Conservation (phyloP, 2,113 vertebrate genomes). For the Hydrochoerus hydrochaeris region DNA sequence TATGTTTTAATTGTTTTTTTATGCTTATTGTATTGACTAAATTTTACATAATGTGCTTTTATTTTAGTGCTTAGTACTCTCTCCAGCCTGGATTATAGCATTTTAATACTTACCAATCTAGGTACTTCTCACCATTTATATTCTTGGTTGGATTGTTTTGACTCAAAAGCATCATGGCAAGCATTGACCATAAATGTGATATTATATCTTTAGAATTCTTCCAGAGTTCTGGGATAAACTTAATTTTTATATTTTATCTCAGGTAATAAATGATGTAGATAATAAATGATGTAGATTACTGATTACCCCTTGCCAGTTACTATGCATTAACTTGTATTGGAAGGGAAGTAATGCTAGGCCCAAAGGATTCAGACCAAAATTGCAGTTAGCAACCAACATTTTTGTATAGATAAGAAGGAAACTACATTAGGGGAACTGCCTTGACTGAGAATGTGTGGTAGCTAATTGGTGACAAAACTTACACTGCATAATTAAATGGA, state of each 20-base stretch:
- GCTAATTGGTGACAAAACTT: neutral
- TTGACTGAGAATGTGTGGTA: neutral
- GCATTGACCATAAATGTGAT: neutral
- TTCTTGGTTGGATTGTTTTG: neutral
- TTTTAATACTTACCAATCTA: neutral
- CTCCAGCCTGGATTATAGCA: neutral
- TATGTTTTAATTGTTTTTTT: neutral
- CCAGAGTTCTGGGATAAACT: neutral
- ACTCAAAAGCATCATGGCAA: neutral
- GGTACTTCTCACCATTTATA: neutral
- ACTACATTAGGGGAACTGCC: neutral
- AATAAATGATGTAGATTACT: neutral
- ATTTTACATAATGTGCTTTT: slow-evolving; percentile 33
- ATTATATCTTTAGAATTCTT: neutral
- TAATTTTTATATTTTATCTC: neutral
- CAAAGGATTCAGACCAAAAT: neutral
- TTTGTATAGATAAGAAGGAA: neutral
- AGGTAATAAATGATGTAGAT: neutral
- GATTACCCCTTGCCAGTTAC: neutral
- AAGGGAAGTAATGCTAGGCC: neutral
- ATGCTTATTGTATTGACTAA: neutral
- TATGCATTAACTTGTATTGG: neutral
- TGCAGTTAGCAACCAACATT: neutral
- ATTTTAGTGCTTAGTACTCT: neutral
- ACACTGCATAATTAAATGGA: neutral